Percentiles rank a stretch among this genome's conserved stretches.
Conservation (phyloP, 2,113 vertebrate species). For the Verasper variegatus region DNA sequence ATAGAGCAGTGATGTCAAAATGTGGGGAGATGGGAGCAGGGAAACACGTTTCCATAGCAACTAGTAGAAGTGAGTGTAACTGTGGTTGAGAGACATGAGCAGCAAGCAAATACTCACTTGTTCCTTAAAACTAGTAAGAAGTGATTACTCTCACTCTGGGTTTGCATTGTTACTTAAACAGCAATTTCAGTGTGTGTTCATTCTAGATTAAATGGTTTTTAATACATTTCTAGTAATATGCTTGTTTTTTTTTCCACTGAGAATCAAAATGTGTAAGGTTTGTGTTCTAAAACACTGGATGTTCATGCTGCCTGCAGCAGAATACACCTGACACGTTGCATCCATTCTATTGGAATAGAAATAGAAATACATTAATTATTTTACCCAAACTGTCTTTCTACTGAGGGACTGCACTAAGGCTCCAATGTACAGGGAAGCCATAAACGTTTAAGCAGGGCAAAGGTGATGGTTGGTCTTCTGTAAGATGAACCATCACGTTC, state of each 20-base stretch:
- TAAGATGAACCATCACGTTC: too few relatives aligned
- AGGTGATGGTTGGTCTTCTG: too few relatives aligned
- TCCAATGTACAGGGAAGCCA: neutral
- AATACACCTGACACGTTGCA: neutral
- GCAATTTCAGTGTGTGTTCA: conserved; percentile 9
- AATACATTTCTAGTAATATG: neutral
- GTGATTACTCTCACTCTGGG: conserved; percentile 31
- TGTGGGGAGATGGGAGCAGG: conserved; percentile 56
- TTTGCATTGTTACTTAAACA: conserved; percentile 2
- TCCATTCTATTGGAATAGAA: too few relatives aligned
- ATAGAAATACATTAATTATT: neutral
- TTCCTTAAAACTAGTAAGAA: conserved; percentile 56
- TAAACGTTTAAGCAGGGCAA: neutral
- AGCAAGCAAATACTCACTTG: conserved; percentile 72
- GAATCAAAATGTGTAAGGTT: neutral
- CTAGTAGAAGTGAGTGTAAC: conserved; percentile 75
- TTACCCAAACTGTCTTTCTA: neutral
- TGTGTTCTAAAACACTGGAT: neutral
- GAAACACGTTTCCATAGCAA: conserved; percentile 80
- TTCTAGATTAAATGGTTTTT: neutral
- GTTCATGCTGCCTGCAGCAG: neutral
- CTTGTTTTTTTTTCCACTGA: neutral
- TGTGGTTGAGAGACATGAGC: conserved; percentile 74
- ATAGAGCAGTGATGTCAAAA: conserved; percentile 58
- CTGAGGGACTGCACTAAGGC: neutral